Base-by-base conservation (phyloP, 2,797 vertebrate species). In the Pyrocephalus nanus region DNA sequence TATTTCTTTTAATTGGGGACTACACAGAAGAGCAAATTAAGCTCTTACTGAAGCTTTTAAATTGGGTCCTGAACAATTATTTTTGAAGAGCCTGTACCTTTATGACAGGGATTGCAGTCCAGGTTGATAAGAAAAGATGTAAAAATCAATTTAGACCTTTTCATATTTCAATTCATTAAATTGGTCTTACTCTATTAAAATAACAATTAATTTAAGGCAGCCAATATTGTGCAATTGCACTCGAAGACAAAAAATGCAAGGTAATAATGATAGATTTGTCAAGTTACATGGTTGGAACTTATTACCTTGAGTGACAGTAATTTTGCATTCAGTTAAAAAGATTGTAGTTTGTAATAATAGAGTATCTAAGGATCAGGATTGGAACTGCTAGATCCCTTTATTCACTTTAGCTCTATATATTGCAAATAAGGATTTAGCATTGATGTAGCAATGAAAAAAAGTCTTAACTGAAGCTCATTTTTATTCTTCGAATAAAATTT, bases 141-240 rank as follows among this genome's bases (percentile, higher is more conserved):
- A 77, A 88, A 91, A 95, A 92, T 83, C 90, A 93, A 94, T 94
- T 96, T 88, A 83, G 77, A 91, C 40, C 72, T 91, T 92, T 92
- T 85, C 55, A 47, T 82, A 82, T 61, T 94, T 75, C 80, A 96
- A 85, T 92, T 84, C 64, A 87, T 94, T 92, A 92, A 88, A 85
- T 50, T 87, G 50, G 90, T 85, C 64, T 85, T 92, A 90, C 42
- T 77, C 76, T 75, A 91, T 94, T 96, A 95, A 96, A 96, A 88
- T 86, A 94, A 93, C 50, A 92, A 92, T 95, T 97, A 96, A 94
- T 92, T 92, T 89, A 87, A 77, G 74, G 67, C 74, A 91, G 80
- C 26, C 67, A 94, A 64, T 90, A 87, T 53, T 87, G n/a, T 82
- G 32, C 66, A 90, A 90, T 79, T 93, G 61, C 64, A 82, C 64